Evolutionary conservation across 2,888 invertebrate species (phyloP).

Genomic region (Bibio marci): DNA sequence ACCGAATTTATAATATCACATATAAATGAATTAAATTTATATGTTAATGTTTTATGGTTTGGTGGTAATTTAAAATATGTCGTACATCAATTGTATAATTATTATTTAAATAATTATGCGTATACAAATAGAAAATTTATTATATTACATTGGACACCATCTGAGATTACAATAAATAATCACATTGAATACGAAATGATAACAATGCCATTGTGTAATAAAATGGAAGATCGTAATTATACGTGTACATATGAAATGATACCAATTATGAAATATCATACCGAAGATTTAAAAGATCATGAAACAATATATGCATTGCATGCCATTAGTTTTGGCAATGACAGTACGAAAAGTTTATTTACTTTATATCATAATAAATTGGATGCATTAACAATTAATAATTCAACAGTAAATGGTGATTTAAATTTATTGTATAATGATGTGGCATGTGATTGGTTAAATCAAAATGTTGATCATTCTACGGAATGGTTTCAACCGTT

Average conservation of each 20-base stretch:
- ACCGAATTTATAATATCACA: constrained; percentile 40
- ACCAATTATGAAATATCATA: constrained; percentile 48
- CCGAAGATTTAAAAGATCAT: constrained; percentile 32
- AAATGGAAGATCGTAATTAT: constrained; percentile 14
- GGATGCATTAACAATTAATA: not conserved
- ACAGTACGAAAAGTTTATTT: not conserved
- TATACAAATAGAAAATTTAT: constrained; percentile 27
- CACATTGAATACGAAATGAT: constrained; percentile 34
- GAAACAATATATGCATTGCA: constrained; percentile 5
- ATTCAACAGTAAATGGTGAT: not conserved
- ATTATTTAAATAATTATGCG: no score
- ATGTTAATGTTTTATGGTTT: constrained; percentile 52
- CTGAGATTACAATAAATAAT: constrained; percentile 35
- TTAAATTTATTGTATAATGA: constrained; percentile 12
- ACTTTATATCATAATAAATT: not conserved
- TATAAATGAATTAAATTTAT: constrained; percentile 38
- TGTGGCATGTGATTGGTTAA: constrained; percentile 51
- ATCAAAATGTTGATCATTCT: constrained; percentile 30
- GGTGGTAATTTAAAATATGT: constrained; percentile 36
- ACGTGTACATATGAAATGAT: constrained; percentile 51
- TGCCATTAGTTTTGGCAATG: not conserved
- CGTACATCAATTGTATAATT: constrained; percentile 22
- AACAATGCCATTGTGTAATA: constrained; percentile 44
- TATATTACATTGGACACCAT: constrained; percentile 51
- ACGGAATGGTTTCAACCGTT: constrained; percentile 29